These are phyloP conservation scores for Ophiodon elongatus DNA, from an alignment of 2,113 vertebrate species.

Conservation along the genomic window DNA sequence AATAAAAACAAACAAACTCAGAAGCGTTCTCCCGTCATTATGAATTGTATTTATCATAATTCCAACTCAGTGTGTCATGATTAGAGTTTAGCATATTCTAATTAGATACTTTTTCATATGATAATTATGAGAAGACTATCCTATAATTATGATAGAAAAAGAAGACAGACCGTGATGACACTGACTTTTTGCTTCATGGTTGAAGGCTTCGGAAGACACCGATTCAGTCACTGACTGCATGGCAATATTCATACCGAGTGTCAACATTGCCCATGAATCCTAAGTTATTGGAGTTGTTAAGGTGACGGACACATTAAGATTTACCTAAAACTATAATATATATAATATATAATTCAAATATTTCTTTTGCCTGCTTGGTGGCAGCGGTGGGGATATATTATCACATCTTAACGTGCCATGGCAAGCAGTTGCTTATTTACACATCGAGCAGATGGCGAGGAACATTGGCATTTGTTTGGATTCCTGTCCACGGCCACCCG, in stretches of 20 bases:
- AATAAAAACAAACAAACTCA: neutral
- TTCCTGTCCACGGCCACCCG: neutral
- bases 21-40: neutral
- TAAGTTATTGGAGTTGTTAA: neutral
- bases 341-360: too few relatives aligned
- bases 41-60: neutral
- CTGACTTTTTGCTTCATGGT: neutral
- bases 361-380: too few relatives aligned
- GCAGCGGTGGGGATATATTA: too few relatives aligned
- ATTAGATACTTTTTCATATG: constrained; percentile 5
- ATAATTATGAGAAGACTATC: neutral
- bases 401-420: neutral
- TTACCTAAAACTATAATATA: too few relatives aligned
- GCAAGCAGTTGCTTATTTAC: neutral
- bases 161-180: neutral
- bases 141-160: neutral
- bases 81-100: neutral
- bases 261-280: neutral
- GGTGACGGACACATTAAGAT: neutral
- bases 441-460: neutral
- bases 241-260: neutral
- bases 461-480: neutral
- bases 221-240: neutral
- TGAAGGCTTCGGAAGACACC: neutral
- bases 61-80: neutral